Conservation (phyloP, 2,888 invertebrate species). For the Ischnura elegans region DNA sequence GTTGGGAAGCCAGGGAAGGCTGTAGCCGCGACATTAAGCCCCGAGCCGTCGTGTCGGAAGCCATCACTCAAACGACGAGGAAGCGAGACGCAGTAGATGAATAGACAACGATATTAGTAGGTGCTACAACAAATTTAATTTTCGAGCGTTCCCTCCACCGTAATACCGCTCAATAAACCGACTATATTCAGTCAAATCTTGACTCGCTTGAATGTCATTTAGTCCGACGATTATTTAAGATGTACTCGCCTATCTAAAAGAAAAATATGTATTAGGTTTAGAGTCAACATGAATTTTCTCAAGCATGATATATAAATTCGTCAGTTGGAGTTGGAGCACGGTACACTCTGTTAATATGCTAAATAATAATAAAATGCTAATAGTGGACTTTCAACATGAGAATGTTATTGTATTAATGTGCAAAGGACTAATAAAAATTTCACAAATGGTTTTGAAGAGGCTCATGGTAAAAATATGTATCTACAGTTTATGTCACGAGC, state of each 20-base stretch:
- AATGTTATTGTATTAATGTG: no score
- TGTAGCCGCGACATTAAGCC: background rate
- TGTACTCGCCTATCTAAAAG: background rate
- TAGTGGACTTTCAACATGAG: no score
- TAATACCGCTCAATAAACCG: background rate
- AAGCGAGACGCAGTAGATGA: background rate
- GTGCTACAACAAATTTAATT: conserved; percentile 34
- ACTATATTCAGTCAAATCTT: background rate
- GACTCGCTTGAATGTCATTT: background rate
- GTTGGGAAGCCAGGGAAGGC: background rate
- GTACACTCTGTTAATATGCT: no score
- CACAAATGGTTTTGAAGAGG: no score
- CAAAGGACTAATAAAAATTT: no score
- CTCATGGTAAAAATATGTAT: no score
- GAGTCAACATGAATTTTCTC: no score
- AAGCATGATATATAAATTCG: no score
- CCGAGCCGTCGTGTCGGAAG: background rate
- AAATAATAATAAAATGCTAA: no score
- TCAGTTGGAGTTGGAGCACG: no score
- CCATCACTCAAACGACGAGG: conserved; percentile 3
- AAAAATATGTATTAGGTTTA: no score
- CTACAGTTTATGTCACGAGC: no score
- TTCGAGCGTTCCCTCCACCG: background rate
- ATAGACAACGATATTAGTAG: conserved; percentile 6
- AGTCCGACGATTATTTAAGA: background rate